Percentiles rank a stretch among this genome's conserved stretches.
phyloP scores from a whole-genome alignment of 2,888 invertebrate species.

The Polydrusus cervinus region DNA sequence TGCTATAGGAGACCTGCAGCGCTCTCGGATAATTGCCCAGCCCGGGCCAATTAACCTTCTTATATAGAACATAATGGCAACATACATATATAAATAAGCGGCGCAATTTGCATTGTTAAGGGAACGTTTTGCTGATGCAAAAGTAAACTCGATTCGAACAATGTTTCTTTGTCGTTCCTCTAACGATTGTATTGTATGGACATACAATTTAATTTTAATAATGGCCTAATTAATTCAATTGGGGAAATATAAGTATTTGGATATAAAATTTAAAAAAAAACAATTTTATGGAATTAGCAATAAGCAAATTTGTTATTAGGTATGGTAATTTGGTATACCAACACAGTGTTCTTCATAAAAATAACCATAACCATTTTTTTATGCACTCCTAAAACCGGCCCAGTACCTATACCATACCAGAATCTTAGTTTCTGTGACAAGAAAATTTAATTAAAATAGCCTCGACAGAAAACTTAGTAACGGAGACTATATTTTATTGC shows the following conservation, averaged over 20 bases:
- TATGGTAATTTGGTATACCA: too few species aligned
- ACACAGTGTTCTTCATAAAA: too few species aligned
- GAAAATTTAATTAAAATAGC: too few species aligned
- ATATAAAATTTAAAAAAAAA: too few species aligned
- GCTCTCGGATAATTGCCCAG: constrained; percentile 66
- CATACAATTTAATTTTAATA: constrained; percentile 2
- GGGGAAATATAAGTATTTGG: not conserved
- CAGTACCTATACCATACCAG: too few species aligned
- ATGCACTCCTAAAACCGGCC: too few species aligned
- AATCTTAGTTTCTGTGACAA: too few species aligned
- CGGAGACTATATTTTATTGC: too few species aligned
- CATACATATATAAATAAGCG: constrained; percentile 52
- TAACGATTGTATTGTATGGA: constrained; percentile 29
- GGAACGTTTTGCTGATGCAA: constrained; percentile 42
- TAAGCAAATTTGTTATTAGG: too few species aligned
- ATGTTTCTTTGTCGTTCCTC: constrained; percentile 41
- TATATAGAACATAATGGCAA: constrained; percentile 55
- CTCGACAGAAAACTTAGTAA: too few species aligned
- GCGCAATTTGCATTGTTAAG: constrained; percentile 51
- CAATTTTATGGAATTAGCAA: too few species aligned
- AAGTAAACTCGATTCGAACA: constrained; percentile 42
- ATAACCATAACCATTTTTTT: too few species aligned
- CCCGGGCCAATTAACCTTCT: constrained; percentile 66
- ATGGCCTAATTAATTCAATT: not conserved
- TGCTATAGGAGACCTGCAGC: constrained; percentile 59